Percentiles rank a stretch among this genome's conserved stretches.
Conservation (phyloP, 2,113 vertebrate species). For the Pleuronectes platessa region DNA sequence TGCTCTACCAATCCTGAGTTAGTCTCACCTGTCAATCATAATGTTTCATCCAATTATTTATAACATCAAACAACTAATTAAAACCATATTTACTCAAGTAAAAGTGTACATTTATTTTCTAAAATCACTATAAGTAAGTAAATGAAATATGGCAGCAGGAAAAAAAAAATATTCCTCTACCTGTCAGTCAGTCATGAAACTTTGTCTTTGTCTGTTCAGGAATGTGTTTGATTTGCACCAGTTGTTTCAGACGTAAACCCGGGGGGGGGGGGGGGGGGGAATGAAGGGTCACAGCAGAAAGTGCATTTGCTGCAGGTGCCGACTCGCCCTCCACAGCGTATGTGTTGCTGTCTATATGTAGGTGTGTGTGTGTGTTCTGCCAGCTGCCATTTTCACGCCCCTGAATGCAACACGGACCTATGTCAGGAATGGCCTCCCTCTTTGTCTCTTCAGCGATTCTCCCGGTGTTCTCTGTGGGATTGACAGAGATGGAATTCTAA, state of each 20-base stretch:
- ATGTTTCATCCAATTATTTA: too few relatives aligned
- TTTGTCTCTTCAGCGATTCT: conserved; percentile 33
- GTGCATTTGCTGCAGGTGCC: conserved; percentile 2
- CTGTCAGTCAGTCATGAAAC: not conserved
- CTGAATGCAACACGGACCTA: too few relatives aligned
- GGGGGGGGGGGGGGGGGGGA: not conserved
- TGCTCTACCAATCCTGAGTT: too few relatives aligned
- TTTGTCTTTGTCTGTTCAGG: conserved; percentile 1
- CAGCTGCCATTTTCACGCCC: not conserved
- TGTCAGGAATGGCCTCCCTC: not conserved
- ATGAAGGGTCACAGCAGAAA: conserved; percentile 17
- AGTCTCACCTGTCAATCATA: too few relatives aligned
- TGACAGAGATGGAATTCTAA: conserved; percentile 24
- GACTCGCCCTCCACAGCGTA: not conserved
- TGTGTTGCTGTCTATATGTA: not conserved
- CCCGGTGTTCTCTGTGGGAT: not conserved
- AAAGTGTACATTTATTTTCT: too few relatives aligned
- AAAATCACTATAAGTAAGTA: too few relatives aligned
- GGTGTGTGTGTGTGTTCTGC: not conserved
- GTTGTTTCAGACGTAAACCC: conserved; percentile 5
- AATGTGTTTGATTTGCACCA: conserved; percentile 6
- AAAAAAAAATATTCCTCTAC: not conserved
- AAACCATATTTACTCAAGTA: too few relatives aligned
- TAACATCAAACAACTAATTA: too few relatives aligned
- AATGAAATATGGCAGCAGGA: not conserved